phyloP scores from a whole-genome alignment of 2,113 vertebrate species.

The Isurus oxyrinchus region DNA sequence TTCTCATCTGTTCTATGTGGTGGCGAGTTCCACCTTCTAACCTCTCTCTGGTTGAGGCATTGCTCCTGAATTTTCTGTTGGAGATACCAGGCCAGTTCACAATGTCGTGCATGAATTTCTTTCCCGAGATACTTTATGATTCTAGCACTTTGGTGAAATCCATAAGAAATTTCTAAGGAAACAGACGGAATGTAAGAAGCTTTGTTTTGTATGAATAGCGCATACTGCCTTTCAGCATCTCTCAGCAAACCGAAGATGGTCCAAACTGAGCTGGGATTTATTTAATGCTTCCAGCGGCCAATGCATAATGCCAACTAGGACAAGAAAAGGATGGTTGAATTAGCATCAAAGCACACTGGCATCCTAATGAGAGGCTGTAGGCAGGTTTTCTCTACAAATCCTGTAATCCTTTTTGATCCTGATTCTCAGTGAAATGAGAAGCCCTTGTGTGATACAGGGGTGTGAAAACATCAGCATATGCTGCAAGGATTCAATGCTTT shows the following conservation, averaged over 20 bases:
- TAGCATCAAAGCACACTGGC: constrained; percentile 52
- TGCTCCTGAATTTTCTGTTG: not conserved
- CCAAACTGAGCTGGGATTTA: not conserved
- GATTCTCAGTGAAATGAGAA: constrained; percentile 53
- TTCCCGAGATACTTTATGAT: not conserved
- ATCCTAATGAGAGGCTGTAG: constrained; percentile 61
- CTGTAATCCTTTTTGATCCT: constrained; percentile 71
- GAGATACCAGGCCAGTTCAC: too few relatives aligned
- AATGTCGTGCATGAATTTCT: not conserved
- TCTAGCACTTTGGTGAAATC: not conserved
- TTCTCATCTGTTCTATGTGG: not conserved
- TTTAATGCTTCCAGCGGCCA: not conserved
- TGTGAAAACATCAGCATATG: constrained; percentile 37
- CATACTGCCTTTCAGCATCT: not conserved
- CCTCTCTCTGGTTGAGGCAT: not conserved
- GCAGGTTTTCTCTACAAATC: constrained; percentile 65
- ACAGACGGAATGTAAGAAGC: not conserved
- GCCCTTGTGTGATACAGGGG: constrained; percentile 50
- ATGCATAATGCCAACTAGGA: not conserved
- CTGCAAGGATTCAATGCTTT: not conserved
- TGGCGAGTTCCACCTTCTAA: not conserved
- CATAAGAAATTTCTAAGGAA: not conserved
- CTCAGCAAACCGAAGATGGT: not conserved
- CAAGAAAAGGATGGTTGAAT: constrained; percentile 9
- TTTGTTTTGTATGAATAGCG: not conserved